Evolutionary conservation across 2,888 invertebrate genomes (phyloP).

Genomic region (Coleophora flavipennella): DNA sequence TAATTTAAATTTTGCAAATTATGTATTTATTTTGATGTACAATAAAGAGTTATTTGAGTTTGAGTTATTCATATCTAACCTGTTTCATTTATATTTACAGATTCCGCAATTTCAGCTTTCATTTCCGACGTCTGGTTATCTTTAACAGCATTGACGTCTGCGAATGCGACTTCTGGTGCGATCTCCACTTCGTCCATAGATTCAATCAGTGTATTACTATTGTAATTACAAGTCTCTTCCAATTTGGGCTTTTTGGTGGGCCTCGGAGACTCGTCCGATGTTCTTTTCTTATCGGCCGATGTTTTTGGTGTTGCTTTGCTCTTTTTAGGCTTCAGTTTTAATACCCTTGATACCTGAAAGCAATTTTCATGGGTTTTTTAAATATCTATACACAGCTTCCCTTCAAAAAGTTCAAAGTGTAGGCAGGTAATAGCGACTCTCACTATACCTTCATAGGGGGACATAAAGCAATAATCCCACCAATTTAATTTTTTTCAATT

Average conservation of each 20-base stretch:
- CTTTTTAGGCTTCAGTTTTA: conserved; percentile 17
- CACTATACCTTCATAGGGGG: too few species aligned
- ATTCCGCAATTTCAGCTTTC: conserved; percentile 24
- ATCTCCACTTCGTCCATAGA: not conserved
- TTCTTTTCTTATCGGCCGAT: not conserved
- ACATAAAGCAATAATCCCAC: too few species aligned
- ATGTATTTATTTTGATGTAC: too few species aligned
- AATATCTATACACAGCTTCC: too few species aligned
- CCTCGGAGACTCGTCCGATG: not conserved
- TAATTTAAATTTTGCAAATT: too few species aligned
- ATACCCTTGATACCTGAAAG: conserved; percentile 23
- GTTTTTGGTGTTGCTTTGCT: not conserved
- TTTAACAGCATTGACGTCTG: conserved; percentile 43
- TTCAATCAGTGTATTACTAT: conserved; percentile 5
- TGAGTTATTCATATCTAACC: not conserved
- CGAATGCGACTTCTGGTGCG: conserved; percentile 40
- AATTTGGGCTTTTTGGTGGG: conserved; percentile 12
- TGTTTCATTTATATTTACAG: too few species aligned
- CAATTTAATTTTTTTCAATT: too few species aligned
- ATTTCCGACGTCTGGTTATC: conserved; percentile 25
- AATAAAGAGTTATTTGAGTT: not conserved
- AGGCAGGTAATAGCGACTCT: too few species aligned
- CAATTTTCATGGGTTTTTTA: too few species aligned
- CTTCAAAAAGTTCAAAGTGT: too few species aligned
- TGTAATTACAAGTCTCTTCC: too few species aligned